Conservation (phyloP, 2,888 invertebrate genomes). For the Mythimna impura region DNA sequence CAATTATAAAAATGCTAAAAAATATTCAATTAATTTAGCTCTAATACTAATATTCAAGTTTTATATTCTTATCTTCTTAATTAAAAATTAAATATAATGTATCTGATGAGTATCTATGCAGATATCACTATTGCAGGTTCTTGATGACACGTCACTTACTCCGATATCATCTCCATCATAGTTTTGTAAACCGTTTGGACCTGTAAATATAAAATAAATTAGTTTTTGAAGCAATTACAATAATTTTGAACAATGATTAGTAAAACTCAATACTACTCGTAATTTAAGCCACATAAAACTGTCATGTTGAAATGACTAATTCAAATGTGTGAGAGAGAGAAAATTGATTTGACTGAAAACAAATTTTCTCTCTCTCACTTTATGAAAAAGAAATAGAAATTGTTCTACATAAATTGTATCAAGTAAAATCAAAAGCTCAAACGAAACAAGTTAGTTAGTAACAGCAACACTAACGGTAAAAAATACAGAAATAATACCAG, state of each 20-base stretch:
- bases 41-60: no score
- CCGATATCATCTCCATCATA: not conserved
- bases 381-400: no score
- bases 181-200: not conserved
- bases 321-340: not conserved
- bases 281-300: not conserved
- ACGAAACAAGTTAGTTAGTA: not conserved
- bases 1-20: not conserved
- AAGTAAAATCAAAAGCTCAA: not conserved
- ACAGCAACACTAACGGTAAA: not conserved
- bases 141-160: not conserved
- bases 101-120: no score
- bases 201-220: not conserved
- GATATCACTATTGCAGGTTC: not conserved
- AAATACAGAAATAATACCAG: not conserved
- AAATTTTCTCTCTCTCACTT: no score
- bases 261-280: not conserved
- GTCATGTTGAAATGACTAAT: fast-evolving
- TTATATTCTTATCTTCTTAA: not conserved
- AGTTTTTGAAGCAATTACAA: not conserved
- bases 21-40: no score
- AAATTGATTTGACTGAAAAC: not conserved
- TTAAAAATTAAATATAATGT: not conserved
- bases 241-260: not conserved
- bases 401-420: no score